Conservation (phyloP, 37 sponge, comb jelly and placozoan genomes). For the Halichondria panicea region DNA sequence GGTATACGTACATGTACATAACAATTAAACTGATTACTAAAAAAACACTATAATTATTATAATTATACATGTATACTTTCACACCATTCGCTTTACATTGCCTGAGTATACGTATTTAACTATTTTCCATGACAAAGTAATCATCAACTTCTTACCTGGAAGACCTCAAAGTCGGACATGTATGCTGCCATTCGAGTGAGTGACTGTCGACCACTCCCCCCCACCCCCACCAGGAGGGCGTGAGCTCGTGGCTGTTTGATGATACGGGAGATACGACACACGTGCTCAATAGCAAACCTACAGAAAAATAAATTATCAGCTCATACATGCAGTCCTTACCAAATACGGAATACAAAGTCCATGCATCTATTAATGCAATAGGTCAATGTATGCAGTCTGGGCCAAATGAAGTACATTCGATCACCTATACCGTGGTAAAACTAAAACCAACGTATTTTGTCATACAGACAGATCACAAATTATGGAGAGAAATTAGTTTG, state of each 20-base stretch:
- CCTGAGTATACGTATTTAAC: too few species aligned
- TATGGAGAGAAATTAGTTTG: neutral
- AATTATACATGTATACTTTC: too few species aligned
- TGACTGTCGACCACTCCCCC: slow-evolving; percentile 89
- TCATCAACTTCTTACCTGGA: slow-evolving; percentile 65
- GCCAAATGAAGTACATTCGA: neutral
- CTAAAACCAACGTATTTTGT: too few species aligned
- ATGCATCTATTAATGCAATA: neutral
- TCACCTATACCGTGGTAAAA: neutral
- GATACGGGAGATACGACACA: slow-evolving; percentile 89
- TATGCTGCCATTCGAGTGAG: slow-evolving; percentile 89
- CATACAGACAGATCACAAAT: neutral
- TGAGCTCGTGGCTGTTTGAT: slow-evolving; percentile 94
- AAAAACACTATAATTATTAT: too few species aligned
- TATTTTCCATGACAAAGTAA: too few species aligned
- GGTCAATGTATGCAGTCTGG: neutral
- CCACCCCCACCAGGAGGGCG: slow-evolving; percentile 95
- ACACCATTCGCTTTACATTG: too few species aligned
- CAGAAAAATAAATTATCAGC: neutral
- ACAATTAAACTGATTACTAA: too few species aligned
- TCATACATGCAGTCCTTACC: neutral
- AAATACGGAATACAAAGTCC: neutral
- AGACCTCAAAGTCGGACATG: slow-evolving; percentile 97
- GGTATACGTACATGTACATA: too few species aligned
- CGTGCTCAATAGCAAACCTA: slow-evolving; percentile 98